These are phyloP conservation scores for Ranitomeya variabilis DNA, from an alignment of 2,113 vertebrate genomes.

Conservation along the genomic window DNA sequence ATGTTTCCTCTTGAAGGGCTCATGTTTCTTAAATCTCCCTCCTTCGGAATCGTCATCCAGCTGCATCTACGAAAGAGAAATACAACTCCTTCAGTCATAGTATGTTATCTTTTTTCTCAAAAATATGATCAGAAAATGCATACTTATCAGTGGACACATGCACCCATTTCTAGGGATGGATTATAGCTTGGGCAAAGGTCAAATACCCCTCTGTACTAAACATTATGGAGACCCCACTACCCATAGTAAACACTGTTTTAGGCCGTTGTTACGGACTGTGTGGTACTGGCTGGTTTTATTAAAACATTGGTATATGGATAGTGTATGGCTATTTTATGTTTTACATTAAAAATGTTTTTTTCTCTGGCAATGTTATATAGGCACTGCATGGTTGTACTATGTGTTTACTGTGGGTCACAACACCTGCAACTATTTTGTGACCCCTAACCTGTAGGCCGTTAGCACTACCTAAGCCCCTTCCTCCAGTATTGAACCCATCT, in stretches of 20 bases:
- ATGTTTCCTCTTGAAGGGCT: constrained; percentile 51
- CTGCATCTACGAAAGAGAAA: constrained; percentile 28
- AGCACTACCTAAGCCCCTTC: too few relatives aligned
- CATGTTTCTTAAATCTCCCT: constrained; percentile 27
- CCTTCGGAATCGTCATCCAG: background rate
- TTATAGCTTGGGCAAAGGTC: background rate
- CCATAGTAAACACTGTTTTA: too few relatives aligned
- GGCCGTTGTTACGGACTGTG: too few relatives aligned
- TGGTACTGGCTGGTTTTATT: too few relatives aligned
- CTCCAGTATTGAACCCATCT: too few relatives aligned
- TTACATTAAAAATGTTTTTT: too few relatives aligned
- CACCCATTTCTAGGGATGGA: background rate
- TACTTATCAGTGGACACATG: too few relatives aligned
- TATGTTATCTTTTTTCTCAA: background rate
- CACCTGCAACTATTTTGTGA: too few relatives aligned
- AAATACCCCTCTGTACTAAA: too few relatives aligned
- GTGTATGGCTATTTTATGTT: background rate
- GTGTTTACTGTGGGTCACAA: background rate
- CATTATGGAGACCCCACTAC: too few relatives aligned
- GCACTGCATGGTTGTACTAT: background rate
- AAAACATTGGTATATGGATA: background rate
- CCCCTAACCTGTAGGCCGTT: too few relatives aligned
- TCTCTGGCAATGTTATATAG: background rate
- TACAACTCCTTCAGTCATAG: background rate
- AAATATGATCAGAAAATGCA: background rate